A percentile compares a stretch with the other conserved stretches of the same genome.
phyloP scores from a whole-genome alignment of 1,140 invertebrate genomes.

The Argopecten irradians region DNA sequence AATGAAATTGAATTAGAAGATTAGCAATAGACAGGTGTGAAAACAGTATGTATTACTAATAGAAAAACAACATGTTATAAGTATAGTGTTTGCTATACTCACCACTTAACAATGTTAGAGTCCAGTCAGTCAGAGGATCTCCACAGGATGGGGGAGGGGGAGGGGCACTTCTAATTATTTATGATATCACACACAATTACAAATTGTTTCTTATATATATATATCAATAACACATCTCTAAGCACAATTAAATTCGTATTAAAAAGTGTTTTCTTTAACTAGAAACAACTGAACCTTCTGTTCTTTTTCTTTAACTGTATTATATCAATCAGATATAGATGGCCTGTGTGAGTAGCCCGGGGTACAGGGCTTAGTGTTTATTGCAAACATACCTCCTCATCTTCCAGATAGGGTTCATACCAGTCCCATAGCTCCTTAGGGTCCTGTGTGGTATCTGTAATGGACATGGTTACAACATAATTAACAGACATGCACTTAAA shows the following conservation, averaged over 20 bases:
- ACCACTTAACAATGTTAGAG: background rate
- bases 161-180: background rate
- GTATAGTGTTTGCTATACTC: background rate
- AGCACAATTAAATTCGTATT: slow-evolving; percentile 20
- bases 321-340: background rate
- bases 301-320: background rate
- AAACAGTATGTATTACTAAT: too few species aligned
- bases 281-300: background rate
- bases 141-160: background rate
- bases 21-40: too few species aligned
- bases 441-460: slow-evolving; percentile 94
- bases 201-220: background rate
- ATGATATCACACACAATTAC: background rate
- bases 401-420: slow-evolving; percentile 97
- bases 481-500: too few species aligned
- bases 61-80: too few species aligned
- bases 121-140: slow-evolving; percentile 13
- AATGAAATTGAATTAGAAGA: too few species aligned
- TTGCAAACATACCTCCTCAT: slow-evolving; percentile 86
- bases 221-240: background rate
- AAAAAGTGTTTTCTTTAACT: slow-evolving; percentile 12
- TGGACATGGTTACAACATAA: background rate
- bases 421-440: slow-evolving; percentile 96
- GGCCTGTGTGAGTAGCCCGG: too few species aligned
- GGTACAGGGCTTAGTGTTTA: slow-evolving; percentile 2